A percentile compares a stretch with the other conserved stretches of the same genome.
phyloP scores from a whole-genome alignment of 30 jellyfish, hydroid and myxozoan genomes.

The Hydractinia symbiolongicarpus region DNA sequence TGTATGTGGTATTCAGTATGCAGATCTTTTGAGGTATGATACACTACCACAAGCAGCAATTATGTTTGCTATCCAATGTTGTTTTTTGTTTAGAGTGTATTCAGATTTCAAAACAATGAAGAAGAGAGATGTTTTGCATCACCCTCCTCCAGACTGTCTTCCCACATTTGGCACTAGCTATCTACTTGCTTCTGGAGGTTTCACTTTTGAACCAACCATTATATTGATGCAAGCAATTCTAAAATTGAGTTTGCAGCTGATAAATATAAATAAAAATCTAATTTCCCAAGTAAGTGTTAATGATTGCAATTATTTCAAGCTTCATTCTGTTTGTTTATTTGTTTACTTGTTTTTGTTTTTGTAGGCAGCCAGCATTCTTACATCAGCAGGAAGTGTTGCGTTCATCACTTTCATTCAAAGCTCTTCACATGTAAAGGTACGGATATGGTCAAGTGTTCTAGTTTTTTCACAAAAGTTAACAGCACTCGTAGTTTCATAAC shows the following conservation, averaged over 20 bases:
- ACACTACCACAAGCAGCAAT: too few relatives aligned
- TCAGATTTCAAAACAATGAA: too few relatives aligned
- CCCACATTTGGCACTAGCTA: conserved; percentile 4
- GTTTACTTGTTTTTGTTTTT: background rate
- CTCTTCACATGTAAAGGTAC: background rate
- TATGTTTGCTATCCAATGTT: too few relatives aligned
- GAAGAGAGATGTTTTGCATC: background rate
- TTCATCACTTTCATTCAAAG: background rate
- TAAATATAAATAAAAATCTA: conserved; percentile 12
- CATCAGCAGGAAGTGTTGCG: background rate
- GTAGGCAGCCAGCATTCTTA: background rate
- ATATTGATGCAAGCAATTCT: conserved; percentile 7
- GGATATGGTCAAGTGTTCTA: background rate
- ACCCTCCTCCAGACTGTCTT: background rate
- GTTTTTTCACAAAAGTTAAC: background rate
- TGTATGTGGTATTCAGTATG: too few relatives aligned
- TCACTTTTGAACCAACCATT: background rate
- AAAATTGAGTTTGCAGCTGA: conserved; percentile 9
- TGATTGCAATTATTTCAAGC: background rate
- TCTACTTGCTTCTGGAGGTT: background rate
- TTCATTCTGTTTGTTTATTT: background rate
- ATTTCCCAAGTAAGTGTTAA: background rate
- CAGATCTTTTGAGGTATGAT: too few relatives aligned
- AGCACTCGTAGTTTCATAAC: background rate
- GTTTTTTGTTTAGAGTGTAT: too few relatives aligned